Conservation (phyloP, 1,140 invertebrate species). For the Pachypsylla venusta region DNA sequence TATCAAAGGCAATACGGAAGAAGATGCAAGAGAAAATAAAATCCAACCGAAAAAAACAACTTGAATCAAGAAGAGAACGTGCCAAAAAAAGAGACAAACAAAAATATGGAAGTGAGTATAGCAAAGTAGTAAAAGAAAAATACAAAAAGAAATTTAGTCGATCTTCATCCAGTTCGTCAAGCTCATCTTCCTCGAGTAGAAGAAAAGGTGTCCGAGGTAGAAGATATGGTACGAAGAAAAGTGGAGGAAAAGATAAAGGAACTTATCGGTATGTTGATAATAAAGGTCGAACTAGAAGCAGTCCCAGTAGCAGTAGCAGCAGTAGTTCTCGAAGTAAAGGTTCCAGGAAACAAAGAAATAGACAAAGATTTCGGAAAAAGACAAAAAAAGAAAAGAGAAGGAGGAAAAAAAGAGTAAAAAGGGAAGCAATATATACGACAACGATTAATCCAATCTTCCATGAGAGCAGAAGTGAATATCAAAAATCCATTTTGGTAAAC, state of each 20-base stretch:
- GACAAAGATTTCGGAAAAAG: not conserved
- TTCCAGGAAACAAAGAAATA: not conserved
- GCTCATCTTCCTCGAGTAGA: no score
- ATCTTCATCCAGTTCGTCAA: not conserved
- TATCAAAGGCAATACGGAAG: no score
- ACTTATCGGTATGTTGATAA: not conserved
- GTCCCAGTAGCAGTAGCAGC: not conserved
- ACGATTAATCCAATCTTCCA: not conserved
- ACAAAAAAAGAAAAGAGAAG: not conserved
- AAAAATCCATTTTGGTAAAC: not conserved
- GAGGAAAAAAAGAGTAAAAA: not conserved
- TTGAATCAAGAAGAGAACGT: slow-evolving; percentile 7
- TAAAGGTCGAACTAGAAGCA: not conserved
- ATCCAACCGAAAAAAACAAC: not conserved
- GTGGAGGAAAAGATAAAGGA: not conserved
- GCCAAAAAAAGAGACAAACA: not conserved
- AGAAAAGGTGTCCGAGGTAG: not conserved
- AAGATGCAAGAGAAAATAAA: no score
- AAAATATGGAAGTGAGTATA: not conserved
- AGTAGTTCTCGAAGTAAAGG: not conserved
- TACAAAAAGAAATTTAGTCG: not conserved
- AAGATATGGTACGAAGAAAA: not conserved
- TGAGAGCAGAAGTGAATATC: slow-evolving; percentile 1
- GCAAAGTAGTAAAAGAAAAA: slow-evolving; percentile 2
- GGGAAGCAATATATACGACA: not conserved